Conservation (phyloP, 92 coral and sea anemone genomes). For the Porites rus region DNA sequence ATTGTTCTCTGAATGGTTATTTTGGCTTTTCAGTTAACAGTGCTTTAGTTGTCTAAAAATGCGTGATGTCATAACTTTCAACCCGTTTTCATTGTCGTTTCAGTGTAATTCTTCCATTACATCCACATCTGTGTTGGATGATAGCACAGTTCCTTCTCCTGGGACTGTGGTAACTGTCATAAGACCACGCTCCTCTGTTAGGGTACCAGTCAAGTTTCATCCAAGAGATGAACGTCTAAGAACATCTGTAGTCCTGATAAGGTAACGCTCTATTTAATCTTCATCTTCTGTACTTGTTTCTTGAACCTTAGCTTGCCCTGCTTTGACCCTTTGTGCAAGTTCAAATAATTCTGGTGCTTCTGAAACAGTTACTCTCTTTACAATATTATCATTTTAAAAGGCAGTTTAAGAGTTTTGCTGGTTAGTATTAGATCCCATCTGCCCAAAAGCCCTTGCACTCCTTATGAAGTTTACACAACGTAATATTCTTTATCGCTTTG, state of each 20-base stretch:
- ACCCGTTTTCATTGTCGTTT: neutral
- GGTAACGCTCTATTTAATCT: constrained; percentile 37
- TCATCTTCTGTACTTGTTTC: too few relatives aligned
- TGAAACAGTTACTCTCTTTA: too few relatives aligned
- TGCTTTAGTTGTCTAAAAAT: neutral
- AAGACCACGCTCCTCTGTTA: constrained; percentile 84
- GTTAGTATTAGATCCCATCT: too few relatives aligned
- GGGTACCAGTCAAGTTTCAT: constrained; percentile 84
- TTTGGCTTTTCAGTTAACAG: neutral
- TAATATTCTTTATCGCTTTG: too few relatives aligned
- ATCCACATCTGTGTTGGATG: neutral
- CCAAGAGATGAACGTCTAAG: constrained; percentile 88
- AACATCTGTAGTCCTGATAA: constrained; percentile 83
- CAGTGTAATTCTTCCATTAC: constrained; percentile 11
- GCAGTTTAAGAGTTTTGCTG: too few relatives aligned
- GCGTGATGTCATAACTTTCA: neutral
- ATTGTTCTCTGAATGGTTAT: neutral
- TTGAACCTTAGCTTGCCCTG: too few relatives aligned
- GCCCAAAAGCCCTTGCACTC: too few relatives aligned
- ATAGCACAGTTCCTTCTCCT: constrained; percentile 30
- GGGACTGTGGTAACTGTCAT: constrained; percentile 78
- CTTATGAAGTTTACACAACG: too few relatives aligned
- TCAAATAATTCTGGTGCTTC: too few relatives aligned
- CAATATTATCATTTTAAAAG: too few relatives aligned
- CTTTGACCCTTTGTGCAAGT: too few relatives aligned